These are phyloP conservation scores for Lutra lutra DNA, from an alignment of 2,797 vertebrate species.

Conservation along the genomic window DNA sequence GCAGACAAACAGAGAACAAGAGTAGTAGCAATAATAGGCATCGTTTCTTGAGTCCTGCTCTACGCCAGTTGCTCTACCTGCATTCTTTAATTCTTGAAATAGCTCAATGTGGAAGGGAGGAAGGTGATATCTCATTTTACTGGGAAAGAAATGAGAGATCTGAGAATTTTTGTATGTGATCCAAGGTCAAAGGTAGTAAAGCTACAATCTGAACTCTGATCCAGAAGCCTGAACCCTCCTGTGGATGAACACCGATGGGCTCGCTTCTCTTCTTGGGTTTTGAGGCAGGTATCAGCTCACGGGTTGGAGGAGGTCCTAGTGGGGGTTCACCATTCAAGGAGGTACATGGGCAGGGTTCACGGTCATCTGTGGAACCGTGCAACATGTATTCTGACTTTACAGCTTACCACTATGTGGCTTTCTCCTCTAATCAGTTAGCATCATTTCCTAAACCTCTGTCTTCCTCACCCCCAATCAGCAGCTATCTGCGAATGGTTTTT, in stretches of 20 bases:
- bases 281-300: not conserved
- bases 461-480: not conserved
- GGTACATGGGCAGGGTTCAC: rapidly evolving
- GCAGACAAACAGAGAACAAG: not conserved
- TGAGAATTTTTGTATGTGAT: not conserved
- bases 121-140: not conserved
- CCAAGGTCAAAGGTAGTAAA: not conserved
- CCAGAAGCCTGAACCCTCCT: not conserved
- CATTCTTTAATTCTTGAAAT: not conserved
- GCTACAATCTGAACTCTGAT: not conserved
- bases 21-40: not conserved
- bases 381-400: not conserved
- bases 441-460: not conserved
- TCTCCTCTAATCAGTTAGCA: not conserved
- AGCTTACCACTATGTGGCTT: not conserved
- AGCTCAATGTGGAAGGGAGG: not conserved
- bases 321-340: not conserved
- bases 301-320: not conserved
- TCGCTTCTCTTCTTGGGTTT: not conserved
- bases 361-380: not conserved
- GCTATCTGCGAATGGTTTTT: not conserved
- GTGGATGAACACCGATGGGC: rapidly evolving
- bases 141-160: not conserved
- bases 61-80: not conserved
- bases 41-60: not conserved